These are phyloP conservation scores for Idris sp. DNA, from an alignment of 1,140 invertebrate genomes.

Conservation along the genomic window DNA sequence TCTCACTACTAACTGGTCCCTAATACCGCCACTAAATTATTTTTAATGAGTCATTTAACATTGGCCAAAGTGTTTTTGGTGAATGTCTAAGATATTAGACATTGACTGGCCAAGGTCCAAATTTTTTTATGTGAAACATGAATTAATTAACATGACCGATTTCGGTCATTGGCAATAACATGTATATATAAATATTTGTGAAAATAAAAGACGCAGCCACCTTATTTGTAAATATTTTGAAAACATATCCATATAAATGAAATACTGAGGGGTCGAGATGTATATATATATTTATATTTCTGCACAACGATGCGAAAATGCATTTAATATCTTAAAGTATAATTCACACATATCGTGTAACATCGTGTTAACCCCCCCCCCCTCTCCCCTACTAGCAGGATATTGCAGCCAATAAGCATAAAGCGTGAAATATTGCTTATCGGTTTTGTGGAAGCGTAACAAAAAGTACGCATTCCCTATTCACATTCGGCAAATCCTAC, in stretches of 20 bases:
- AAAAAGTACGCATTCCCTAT: conserved; percentile 60
- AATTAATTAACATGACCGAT: too few species aligned
- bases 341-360: conserved; percentile 60
- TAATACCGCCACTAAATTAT: too few species aligned
- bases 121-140: too few species aligned
- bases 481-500: conserved; percentile 55
- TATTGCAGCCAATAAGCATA: conserved; percentile 69
- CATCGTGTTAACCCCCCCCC: conserved; percentile 58
- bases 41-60: too few species aligned
- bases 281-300: conserved; percentile 42
- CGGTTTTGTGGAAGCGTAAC: conserved; percentile 66
- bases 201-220: too few species aligned
- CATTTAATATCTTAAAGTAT: conserved; percentile 65
- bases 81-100: too few species aligned
- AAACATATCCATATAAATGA: conserved; percentile 34
- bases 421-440: conserved; percentile 72
- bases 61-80: too few species aligned
- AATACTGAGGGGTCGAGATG: conserved; percentile 25
- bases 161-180: too few species aligned
- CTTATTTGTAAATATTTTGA: conserved; percentile 17
- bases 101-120: too few species aligned
- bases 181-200: too few species aligned
- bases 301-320: conserved; percentile 48
- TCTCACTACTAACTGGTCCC: too few species aligned
- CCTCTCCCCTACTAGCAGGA: conserved; percentile 55